Percentiles rank a stretch among this genome's conserved stretches.
Evolutionary conservation across 2,797 vertebrate genomes (phyloP).

Genomic region (Spinibarbus caldwelli): DNA sequence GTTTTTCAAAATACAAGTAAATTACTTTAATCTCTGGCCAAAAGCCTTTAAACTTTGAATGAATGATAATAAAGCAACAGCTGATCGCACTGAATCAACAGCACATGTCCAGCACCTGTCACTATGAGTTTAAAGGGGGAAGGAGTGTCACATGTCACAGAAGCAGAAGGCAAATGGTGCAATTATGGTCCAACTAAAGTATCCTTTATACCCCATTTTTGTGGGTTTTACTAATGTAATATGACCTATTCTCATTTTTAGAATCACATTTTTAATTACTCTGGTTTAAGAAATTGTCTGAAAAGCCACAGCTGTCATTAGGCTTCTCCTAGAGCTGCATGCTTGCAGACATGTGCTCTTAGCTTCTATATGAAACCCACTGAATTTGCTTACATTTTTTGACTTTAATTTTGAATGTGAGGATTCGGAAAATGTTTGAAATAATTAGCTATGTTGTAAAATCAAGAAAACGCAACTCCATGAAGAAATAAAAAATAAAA

Average conservation of each 20-base stretch:
- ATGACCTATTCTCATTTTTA: neutral
- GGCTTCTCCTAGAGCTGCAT: constrained; percentile 62
- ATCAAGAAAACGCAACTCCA: neutral
- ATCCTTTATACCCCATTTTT: neutral
- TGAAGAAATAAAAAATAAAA: neutral
- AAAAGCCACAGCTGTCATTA: constrained; percentile 52
- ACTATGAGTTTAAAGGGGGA: constrained; percentile 60
- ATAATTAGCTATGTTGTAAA: neutral
- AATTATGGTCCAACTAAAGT: neutral
- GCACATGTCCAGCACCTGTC: constrained; percentile 71
- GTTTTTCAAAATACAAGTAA: neutral
- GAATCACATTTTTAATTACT: neutral
- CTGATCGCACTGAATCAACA: constrained; percentile 42
- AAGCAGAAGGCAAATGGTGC: neutral
- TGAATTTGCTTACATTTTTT: neutral
- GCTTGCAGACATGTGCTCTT: constrained; percentile 74
- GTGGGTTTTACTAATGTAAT: neutral
- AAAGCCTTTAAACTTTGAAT: neutral
- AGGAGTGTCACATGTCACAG: constrained; percentile 49
- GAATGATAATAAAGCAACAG: neutral
- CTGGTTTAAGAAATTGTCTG: neutral
- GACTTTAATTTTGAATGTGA: neutral
- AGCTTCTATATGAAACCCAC: neutral
- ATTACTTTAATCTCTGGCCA: neutral
- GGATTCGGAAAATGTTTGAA: neutral